Conservation (phyloP, 2,113 vertebrate species). For the Leuciscus idus region DNA sequence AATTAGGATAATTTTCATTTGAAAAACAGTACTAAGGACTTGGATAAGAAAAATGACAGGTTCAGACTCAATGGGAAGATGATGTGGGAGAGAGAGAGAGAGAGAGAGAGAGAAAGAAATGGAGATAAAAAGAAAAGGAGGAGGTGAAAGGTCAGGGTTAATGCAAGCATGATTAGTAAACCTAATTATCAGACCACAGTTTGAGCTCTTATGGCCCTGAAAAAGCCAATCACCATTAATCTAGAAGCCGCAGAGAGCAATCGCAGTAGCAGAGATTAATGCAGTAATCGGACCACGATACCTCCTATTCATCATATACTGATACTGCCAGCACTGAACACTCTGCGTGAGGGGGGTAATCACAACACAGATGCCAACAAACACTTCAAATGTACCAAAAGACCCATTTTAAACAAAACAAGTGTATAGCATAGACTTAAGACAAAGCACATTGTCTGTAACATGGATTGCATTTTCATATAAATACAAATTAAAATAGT, state of each 20-base stretch:
- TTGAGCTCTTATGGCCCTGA: conserved; percentile 55
- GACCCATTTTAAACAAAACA: not conserved
- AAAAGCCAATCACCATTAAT: conserved; percentile 61
- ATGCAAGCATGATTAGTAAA: conserved; percentile 73
- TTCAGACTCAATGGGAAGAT: conserved; percentile 2
- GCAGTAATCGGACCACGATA: conserved; percentile 64
- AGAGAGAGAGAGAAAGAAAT: conserved; percentile 35
- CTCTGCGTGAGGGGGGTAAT: not conserved
- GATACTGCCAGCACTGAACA: not conserved
- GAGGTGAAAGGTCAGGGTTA: conserved; percentile 58
- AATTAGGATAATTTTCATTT: conserved; percentile 65
- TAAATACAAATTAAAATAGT: too few relatives aligned
- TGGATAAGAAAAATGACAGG: conserved; percentile 52
- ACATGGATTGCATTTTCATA: not conserved
- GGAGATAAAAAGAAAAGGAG: conserved; percentile 27
- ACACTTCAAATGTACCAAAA: not conserved
- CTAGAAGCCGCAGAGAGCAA: conserved; percentile 63
- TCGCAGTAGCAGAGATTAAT: conserved; percentile 66
- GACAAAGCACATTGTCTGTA: too few relatives aligned
- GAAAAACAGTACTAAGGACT: conserved; percentile 50
- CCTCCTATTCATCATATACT: conserved; percentile 52
- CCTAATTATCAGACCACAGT: conserved; percentile 69
- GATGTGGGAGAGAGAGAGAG: conserved; percentile 35
- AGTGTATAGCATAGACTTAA: not conserved
- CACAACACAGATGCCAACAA: not conserved